Conservation (phyloP, 2,113 vertebrate genomes). For the Hemicordylus capensis region DNA sequence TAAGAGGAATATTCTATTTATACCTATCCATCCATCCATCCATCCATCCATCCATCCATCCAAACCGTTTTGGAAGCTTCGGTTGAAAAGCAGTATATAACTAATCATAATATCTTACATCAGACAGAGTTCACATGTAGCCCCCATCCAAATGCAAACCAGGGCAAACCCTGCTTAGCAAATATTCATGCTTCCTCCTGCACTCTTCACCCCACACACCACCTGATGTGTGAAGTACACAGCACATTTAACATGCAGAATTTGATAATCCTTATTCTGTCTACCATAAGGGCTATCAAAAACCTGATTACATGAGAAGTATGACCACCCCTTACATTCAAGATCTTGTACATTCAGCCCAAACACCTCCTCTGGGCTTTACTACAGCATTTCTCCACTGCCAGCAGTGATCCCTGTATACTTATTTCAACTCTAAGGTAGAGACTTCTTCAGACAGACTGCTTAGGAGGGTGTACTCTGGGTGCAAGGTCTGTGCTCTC, state of each 20-base stretch:
- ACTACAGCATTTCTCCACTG: neutral
- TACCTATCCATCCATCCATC: too few relatives aligned
- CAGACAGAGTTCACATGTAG: too few relatives aligned
- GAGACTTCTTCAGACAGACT: neutral
- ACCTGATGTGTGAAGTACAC: too few relatives aligned
- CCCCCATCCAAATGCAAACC: too few relatives aligned
- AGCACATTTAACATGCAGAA: neutral
- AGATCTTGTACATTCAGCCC: neutral
- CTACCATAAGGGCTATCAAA: neutral
- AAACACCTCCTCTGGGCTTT: neutral
- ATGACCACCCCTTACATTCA: neutral
- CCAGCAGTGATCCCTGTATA: neutral
- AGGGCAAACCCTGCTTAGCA: too few relatives aligned
- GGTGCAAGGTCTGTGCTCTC: neutral
- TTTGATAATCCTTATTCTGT: neutral
- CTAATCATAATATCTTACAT: too few relatives aligned
- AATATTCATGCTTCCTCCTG: too few relatives aligned
- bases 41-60: too few relatives aligned
- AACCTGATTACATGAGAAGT: neutral
- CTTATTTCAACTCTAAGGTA: neutral
- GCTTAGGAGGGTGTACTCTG: neutral
- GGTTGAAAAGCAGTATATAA: too few relatives aligned
- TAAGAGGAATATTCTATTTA: too few relatives aligned
- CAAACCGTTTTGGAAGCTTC: too few relatives aligned
- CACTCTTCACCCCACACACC: too few relatives aligned